A percentile compares a stretch with the other conserved stretches of the same genome.
phyloP scores from a whole-genome alignment of 2,888 invertebrate genomes.

The Agonopterix arenella region DNA sequence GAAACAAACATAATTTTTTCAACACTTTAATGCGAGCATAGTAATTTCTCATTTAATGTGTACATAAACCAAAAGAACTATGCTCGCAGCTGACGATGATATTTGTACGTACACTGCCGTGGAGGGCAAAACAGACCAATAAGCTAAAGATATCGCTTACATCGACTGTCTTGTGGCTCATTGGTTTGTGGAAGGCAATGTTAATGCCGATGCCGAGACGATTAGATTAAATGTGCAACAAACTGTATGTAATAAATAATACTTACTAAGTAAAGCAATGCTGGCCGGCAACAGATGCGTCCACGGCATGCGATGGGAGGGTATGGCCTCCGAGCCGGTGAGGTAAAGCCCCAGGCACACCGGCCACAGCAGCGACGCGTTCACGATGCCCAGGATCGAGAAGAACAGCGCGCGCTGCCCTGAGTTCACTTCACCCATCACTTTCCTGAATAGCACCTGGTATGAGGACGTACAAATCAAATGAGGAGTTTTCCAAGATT shows the following conservation, averaged over 20 bases:
- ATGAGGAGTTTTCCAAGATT: too few relatives aligned
- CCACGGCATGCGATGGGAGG: slow-evolving; percentile 92
- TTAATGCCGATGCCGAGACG: too few relatives aligned
- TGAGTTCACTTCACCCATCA: slow-evolving; percentile 94
- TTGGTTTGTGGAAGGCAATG: too few relatives aligned
- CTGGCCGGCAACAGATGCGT: slow-evolving; percentile 87
- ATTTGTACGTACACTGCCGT: too few relatives aligned
- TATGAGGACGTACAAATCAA: background rate
- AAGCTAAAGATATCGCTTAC: too few relatives aligned
- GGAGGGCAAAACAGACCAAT: too few relatives aligned
- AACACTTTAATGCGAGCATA: background rate
- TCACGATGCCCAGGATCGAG: slow-evolving; percentile 92
- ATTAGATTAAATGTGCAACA: too few relatives aligned
- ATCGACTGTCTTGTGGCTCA: too few relatives aligned
- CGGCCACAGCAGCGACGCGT: slow-evolving; percentile 94
- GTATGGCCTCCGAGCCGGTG: slow-evolving; percentile 89
- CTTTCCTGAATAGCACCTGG: slow-evolving; percentile 95
- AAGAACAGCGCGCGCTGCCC: slow-evolving; percentile 96
- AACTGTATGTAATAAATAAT: too few relatives aligned
- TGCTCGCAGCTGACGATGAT: too few relatives aligned
- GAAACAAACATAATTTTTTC: slow-evolving; percentile 31
- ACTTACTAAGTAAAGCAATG: slow-evolving; percentile 84
- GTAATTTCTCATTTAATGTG: too few relatives aligned
- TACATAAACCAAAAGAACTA: too few relatives aligned
- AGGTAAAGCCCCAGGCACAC: slow-evolving; percentile 90